These are phyloP conservation scores for Pteria penguin DNA, from an alignment of 2,888 invertebrate species.

Conservation along the genomic window DNA sequence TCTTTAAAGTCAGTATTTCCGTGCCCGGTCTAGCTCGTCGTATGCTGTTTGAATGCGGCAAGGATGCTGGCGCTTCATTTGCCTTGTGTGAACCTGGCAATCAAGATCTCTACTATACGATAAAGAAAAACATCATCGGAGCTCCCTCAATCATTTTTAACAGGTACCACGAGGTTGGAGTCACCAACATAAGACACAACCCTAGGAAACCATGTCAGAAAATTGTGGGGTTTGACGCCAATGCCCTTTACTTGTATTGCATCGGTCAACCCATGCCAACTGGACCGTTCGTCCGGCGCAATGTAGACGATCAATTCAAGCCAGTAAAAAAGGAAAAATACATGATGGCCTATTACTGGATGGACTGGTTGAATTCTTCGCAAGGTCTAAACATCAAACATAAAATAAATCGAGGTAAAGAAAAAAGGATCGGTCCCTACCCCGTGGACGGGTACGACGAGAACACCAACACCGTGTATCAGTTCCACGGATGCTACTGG, in stretches of 20 bases:
- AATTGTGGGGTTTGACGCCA: too few species aligned
- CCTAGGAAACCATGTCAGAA: constrained; percentile 4
- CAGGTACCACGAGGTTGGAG: not conserved
- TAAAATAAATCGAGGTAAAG: constrained; percentile 8
- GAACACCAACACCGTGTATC: constrained; percentile 1
- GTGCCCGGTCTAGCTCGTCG: constrained; percentile 51
- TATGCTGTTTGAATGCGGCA: constrained; percentile 21
- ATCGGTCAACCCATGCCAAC: too few species aligned
- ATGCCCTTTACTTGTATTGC: too few species aligned
- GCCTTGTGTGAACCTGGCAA: not conserved
- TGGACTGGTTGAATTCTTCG: too few species aligned
- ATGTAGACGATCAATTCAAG: too few species aligned
- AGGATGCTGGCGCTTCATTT: too few species aligned
- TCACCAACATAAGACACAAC: not conserved
- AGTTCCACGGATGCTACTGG: constrained; percentile 35
- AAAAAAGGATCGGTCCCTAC: constrained; percentile 26
- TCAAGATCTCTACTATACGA: constrained; percentile 25
- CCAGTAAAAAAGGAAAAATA: too few species aligned
- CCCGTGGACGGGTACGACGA: constrained; percentile 24
- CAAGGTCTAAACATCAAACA: constrained; percentile 1
- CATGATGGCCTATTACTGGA: too few species aligned
- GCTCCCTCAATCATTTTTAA: constrained; percentile 31
- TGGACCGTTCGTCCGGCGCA: too few species aligned
- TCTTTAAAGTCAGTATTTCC: constrained; percentile 47
- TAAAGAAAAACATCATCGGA: too few species aligned